phyloP scores from a whole-genome alignment of 2,888 invertebrate genomes.

The Eristalinus sepulchralis region DNA sequence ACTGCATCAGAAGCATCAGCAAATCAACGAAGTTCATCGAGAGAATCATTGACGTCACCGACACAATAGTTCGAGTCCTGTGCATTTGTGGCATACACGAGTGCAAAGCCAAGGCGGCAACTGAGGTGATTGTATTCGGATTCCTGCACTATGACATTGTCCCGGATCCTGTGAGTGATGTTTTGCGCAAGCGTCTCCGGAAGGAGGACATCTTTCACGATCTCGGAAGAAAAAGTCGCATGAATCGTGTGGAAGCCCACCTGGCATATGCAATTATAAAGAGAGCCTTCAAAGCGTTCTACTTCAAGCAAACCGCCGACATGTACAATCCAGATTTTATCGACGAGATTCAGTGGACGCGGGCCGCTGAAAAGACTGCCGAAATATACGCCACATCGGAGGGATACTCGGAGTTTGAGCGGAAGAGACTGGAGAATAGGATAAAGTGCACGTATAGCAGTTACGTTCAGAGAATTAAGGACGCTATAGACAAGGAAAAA shows the following conservation, averaged over 20 bases:
- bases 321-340: slow-evolving; percentile 73
- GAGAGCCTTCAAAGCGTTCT: slow-evolving; percentile 78
- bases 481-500: background rate
- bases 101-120: slow-evolving; percentile 78
- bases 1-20: slow-evolving; percentile 56
- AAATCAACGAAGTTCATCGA: slow-evolving; percentile 78
- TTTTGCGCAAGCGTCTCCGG: slow-evolving; percentile 76
- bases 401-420: slow-evolving; percentile 76
- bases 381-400: slow-evolving; percentile 77
- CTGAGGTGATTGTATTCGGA: slow-evolving; percentile 77
- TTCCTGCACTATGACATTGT: slow-evolving; percentile 79
- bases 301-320: slow-evolving; percentile 76
- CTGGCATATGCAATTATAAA: slow-evolving; percentile 78
- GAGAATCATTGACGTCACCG: slow-evolving; percentile 77
- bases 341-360: slow-evolving; percentile 78
- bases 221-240: slow-evolving; percentile 77
- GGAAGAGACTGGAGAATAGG: slow-evolving; percentile 76
- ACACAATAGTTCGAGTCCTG: slow-evolving; percentile 77
- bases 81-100: slow-evolving; percentile 79
- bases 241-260: slow-evolving; percentile 79
- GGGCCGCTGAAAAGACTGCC: slow-evolving; percentile 77
- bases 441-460: slow-evolving; percentile 75
- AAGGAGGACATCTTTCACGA: slow-evolving; percentile 78
- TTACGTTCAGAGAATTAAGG: slow-evolving; percentile 29
- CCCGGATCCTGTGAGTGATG: slow-evolving; percentile 76